A percentile compares a stretch with the other conserved stretches of the same genome.
These are phyloP conservation scores for Prenolepis imparis DNA, from an alignment of 2,888 invertebrate genomes.

Conservation along the genomic window DNA sequence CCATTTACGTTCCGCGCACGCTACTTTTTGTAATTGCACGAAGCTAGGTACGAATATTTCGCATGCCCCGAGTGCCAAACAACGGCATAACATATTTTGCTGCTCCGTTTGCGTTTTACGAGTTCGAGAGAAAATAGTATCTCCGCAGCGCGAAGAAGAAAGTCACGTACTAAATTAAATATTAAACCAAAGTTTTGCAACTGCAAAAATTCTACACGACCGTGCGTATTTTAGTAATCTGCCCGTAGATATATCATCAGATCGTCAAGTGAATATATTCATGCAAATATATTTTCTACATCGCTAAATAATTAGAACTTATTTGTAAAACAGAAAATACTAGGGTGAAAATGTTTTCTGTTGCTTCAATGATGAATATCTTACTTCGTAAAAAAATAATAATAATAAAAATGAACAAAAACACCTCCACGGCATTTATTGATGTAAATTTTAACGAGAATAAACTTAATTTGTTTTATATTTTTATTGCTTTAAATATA, in stretches of 20 bases:
- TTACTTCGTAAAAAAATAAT: background rate
- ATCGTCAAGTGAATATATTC: background rate
- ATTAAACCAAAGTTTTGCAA: background rate
- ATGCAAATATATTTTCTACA: background rate
- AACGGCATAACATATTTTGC: conserved; percentile 25
- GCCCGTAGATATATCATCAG: background rate
- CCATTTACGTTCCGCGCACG: background rate
- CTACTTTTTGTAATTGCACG: conserved; percentile 23
- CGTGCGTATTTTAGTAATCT: background rate
- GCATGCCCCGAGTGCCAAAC: conserved; percentile 28
- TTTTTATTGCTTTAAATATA: background rate
- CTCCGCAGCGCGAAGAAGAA: background rate
- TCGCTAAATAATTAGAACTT: background rate
- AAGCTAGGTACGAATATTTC: conserved; percentile 5
- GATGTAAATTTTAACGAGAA: conserved; percentile 4
- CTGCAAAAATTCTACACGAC: background rate
- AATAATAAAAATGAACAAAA: background rate
- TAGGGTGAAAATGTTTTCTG: background rate
- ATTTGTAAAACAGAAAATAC: background rate
- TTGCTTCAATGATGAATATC: background rate
- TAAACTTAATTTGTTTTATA: background rate
- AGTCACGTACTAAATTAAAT: conserved; percentile 5
- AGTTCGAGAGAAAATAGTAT: background rate
- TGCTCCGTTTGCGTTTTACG: background rate
- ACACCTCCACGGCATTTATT: background rate